Base-by-base conservation (phyloP, 1,140 invertebrate species). In the Drosophila tristis region DNA sequence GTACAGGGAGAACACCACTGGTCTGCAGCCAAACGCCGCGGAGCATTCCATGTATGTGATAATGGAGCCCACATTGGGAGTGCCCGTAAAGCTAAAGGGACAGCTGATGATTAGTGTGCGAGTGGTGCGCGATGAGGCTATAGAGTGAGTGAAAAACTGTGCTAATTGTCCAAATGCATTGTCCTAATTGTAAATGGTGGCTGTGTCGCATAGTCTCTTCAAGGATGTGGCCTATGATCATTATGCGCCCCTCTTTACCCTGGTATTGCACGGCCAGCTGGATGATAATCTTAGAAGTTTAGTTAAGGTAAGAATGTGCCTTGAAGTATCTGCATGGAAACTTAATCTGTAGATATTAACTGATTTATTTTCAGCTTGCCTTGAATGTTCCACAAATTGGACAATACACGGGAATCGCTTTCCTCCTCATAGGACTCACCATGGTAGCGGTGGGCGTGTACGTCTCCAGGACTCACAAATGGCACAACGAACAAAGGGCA, bases 101-200 rank as follows among this genome's bases (percentile, higher is more conserved):
- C 93, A 94, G 58, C 87, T 96, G 15, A 96, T 97, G 93, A 93
- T 97, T 55, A 97, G 96, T 91, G 87, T 96, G 16, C 91, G 95
- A 1, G 80, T 96, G 1, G 86, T 95, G 73, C 93, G 93, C 13
- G 92, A 95, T 26, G 43, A 80, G 16, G 79, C 87, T 2, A 93
- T 96, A 13, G 91, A 90, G 95, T 95, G 92, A 81, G 81, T 85
- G 26, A 16, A 25, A 45, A 48, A 5, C 9, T 23, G 9, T 16
- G 4, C 16, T 16, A 23, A 9, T 26, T 26, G 6, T 25, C 16
- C 31, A 9, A 20, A 42, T 15, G 5, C 4, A 8, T 16, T 16
- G 16, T 23, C 0, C 9, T n/a, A 5, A 43, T 23, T 47, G 4
- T 13, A 16, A 25, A 2, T 31, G 8, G 1, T 48, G 4, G 4